Base-by-base conservation (phyloP, 2,888 invertebrate species). In the Bombylius discolor region DNA sequence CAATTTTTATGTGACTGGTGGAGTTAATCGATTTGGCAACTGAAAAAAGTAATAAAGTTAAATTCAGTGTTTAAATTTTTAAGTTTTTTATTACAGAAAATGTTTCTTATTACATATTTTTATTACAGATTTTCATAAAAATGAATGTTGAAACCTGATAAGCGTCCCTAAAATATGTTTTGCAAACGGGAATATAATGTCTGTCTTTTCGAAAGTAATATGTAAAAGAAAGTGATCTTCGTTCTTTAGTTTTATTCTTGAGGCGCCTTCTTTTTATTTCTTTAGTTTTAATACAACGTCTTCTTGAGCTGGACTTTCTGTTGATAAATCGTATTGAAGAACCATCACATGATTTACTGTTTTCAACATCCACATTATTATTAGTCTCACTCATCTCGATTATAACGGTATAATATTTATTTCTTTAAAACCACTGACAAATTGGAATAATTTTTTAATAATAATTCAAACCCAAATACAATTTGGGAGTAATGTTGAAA, bases 171-270 rank as follows among this genome's bases (percentile, higher is more conserved):
- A 61, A 61, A 60, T 60, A 58, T 63, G 61, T 61, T 55, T 63
- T 63, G 52, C 60, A 62, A 60, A 62, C 61, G 48, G 58, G 57
- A 60, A 62, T 61, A 62, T 62, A 61, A 59, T 39, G 52, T 59
- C 51, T 47, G 46, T 60, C 57, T 61, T 61, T 62, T 64, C 60
- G 59, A 60, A 52, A 52, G 32, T 52, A 52, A 52, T 52, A 52
- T 52, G 52, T 52, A 52, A 52, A 52, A 46, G 34, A 52, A 52
- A 13, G 52, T 47, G 52, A 52, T 47, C 47, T 52, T 57, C 34
- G 56, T 57, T 49, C 55, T 57, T 59, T 58, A 60, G 58, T 61
- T 44, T 62, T 52, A 62, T 59, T 59, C 55, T 49, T 60, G 49
- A 59, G 58, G 47, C 51, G 50, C 53, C 57, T 58, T 59, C 47